Evolutionary conservation across 2,113 vertebrate species (phyloP).

Genomic region (Oncorhynchus nerka): DNA sequence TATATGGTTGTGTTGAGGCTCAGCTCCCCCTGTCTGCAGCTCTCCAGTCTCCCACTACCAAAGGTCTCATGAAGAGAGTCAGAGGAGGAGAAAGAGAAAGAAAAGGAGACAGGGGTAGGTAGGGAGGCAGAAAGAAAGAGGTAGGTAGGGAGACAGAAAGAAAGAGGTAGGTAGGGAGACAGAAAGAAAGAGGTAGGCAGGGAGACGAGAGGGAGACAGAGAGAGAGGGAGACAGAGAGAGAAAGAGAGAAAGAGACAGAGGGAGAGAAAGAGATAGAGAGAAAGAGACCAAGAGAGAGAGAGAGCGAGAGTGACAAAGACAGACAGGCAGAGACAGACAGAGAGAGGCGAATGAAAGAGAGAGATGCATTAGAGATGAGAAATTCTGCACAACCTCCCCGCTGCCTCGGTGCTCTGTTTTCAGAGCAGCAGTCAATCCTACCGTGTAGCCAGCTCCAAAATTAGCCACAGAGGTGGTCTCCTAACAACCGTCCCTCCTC

Average conservation of each 20-base stretch:
- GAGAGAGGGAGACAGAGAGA: not conserved
- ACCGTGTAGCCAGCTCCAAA: not conserved
- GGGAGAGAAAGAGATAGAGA: not conserved
- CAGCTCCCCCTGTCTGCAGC: conserved; percentile 11
- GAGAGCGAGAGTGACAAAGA: not conserved
- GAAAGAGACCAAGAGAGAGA: no score
- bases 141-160: not conserved
- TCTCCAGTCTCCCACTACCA: conserved; percentile 10
- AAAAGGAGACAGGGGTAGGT: not conserved
- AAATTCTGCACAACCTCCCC: not conserved
- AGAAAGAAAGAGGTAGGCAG: not conserved
- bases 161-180: not conserved
- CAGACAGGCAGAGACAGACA: not conserved
- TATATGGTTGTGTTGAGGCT: not conserved
- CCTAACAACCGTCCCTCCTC: not conserved
- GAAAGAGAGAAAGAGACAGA: not conserved
- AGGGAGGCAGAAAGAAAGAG: not conserved
- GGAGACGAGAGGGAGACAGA: not conserved
- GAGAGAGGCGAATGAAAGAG: not conserved
- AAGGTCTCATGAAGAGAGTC: conserved; percentile 16
- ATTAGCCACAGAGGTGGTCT: conserved; percentile 8
- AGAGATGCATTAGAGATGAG: not conserved
- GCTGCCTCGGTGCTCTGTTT: conserved; percentile 1
- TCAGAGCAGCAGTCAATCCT: not conserved
- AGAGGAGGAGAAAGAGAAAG: not conserved